Evolutionary conservation across 2,888 invertebrate species (phyloP), one percentile per base, ranked within the genome.

Genomic region (Pantelozetes paolii): DNA sequence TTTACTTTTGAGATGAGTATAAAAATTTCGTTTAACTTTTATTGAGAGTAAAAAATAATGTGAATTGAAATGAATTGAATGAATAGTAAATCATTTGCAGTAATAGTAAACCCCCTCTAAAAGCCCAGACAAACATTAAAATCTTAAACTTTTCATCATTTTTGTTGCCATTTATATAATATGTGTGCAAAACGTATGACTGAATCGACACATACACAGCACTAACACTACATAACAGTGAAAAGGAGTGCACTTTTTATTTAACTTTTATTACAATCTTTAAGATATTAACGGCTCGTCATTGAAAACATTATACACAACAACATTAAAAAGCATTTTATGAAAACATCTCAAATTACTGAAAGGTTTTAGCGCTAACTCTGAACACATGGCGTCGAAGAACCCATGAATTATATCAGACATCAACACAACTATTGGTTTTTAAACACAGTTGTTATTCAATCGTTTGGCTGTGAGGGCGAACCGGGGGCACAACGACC

Each of bases 331-430:
- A 36, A 36, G 6, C 36, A 36, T 36, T 36, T 36, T 9, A 45
- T 45, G n/a, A 45, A 45, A 45, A 45, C 45, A 28, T 23, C n/a
- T 54, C n/a, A 18, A 26, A 54, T 54, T 54, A 54, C 54, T 20
- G 18, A 54, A 54, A 5, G 2, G 54, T 28, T 20, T 26, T 26
- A 6, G 54, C 54, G 54, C 54, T 54, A 23, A 54, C 26, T 54
- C 54, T 54, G 2, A 26, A 50, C 50, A 50, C 50, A 50, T 50
- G 50, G 50, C 50, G 20, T 50, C 50, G 50, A n/a, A 11, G 18
- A 54, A 54, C 54, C 3, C 54, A 54, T 54, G 23, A 54, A 54
- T 54, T 54, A 23, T 54, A 23, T 54, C 50, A 50, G 50, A 50
- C 54, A 54, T 54, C 26, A 54, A 54, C 6, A 36, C 36, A 36